Conservation (phyloP, 1,140 invertebrate species). For the Homalodisca vitripennis region DNA sequence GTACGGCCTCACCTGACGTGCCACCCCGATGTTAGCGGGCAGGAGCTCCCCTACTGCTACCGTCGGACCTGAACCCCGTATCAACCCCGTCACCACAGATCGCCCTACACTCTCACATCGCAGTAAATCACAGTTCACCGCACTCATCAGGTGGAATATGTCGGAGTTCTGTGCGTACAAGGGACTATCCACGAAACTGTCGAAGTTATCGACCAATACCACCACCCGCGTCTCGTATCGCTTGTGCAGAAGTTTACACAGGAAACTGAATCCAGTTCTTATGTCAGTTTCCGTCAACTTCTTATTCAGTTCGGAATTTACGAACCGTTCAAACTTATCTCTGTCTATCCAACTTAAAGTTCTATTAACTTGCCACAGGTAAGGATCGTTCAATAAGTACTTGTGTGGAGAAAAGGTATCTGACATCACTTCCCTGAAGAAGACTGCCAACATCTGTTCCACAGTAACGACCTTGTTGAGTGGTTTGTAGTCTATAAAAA, state of each 20-base stretch:
- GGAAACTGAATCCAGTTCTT: neutral
- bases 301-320: neutral
- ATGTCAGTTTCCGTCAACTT: neutral
- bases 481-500: slow-evolving; percentile 2
- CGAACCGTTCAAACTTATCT: neutral
- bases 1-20: neutral
- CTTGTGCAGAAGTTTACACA: neutral
- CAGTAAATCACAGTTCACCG: neutral
- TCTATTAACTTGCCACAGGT: neutral
- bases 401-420: neutral
- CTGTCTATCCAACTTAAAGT: slow-evolving; percentile 1
- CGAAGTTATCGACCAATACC: slow-evolving; percentile 8
- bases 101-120: neutral
- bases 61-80: neutral
- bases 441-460: neutral
- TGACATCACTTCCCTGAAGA: neutral
- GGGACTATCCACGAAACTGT: neutral
- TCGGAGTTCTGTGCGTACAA: neutral
- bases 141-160: slow-evolving; percentile 6
- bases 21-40: neutral
- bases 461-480: neutral
- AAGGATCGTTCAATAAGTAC: neutral
- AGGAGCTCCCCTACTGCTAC: neutral
- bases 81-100: neutral
- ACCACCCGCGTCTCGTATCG: neutral